Percentiles rank a stretch among this genome's conserved stretches.
Conservation (phyloP, 2,113 vertebrate species). For the Uria aalge region DNA sequence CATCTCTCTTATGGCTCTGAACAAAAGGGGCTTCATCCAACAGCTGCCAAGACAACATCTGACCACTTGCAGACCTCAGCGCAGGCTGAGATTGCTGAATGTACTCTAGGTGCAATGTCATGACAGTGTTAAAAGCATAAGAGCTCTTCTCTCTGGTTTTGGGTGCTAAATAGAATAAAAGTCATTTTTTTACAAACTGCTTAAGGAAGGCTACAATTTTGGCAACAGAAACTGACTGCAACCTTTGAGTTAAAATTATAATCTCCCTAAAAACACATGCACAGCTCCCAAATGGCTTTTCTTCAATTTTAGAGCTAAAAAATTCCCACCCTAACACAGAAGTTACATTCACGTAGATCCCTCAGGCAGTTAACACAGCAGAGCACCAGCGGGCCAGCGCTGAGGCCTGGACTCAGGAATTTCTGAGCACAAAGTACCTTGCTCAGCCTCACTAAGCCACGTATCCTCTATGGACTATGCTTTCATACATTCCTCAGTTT, state of each 20-base stretch:
- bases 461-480: accelerated
- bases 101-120: no score
- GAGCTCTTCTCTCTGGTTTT: not conserved
- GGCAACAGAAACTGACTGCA: not conserved
- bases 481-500: not conserved
- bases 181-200: not conserved
- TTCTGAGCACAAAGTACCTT: not conserved
- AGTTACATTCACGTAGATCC: accelerated
- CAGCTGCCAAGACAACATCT: not conserved
- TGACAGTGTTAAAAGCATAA: not conserved
- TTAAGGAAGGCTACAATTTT: not conserved
- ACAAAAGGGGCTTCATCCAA: not conserved
- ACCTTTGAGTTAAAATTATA: not conserved
- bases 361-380: not conserved
- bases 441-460: not conserved
- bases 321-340: not conserved
- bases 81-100: not conserved
- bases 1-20: not conserved
- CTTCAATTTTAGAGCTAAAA: not conserved
- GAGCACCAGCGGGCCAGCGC: not conserved
- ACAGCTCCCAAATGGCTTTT: not conserved
- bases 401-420: not conserved
- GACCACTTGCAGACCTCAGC: not conserved
- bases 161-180: not conserved
- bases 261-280: not conserved